Evolutionary conservation across 37 sponge, comb jelly and placozoan species (phyloP).

Genomic region (Theonella swinhoei): DNA sequence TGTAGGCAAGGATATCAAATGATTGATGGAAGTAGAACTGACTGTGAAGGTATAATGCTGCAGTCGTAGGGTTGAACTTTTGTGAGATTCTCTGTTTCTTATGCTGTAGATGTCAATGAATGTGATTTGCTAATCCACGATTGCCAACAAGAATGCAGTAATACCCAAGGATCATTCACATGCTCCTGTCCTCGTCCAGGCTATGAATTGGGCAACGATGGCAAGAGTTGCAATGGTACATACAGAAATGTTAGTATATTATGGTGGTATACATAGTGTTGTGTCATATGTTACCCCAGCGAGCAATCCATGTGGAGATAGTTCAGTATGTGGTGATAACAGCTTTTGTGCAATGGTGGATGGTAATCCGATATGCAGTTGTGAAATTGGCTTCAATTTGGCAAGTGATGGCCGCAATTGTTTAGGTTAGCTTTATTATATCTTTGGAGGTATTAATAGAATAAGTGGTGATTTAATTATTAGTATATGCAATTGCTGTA

Average conservation of each 20-base stretch:
- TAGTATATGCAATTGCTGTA: too few species aligned
- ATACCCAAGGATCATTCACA: conserved; percentile 18
- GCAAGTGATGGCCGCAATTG: conserved; percentile 1
- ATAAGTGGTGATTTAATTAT: too few species aligned
- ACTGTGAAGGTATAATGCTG: conserved; percentile 33
- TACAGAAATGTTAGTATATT: not conserved
- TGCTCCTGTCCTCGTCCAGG: conserved; percentile 42
- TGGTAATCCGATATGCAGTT: conserved; percentile 31
- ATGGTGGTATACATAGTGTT: not conserved
- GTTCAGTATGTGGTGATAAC: not conserved
- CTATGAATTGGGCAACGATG: conserved; percentile 35
- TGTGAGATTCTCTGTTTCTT: not conserved
- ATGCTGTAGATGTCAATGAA: conserved; percentile 55
- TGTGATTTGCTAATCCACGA: conserved; percentile 24
- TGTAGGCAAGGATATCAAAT: conserved; percentile 36
- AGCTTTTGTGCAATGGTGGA: conserved; percentile 5
- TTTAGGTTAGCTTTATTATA: too few species aligned
- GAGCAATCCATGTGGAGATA: not conserved
- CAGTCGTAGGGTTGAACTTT: not conserved
- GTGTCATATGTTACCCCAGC: not conserved
- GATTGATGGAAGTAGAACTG: not conserved
- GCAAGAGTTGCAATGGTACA: conserved; percentile 51
- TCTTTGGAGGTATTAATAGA: too few species aligned
- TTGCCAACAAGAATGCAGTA: conserved; percentile 52
- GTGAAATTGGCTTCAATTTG: conserved; percentile 27